Evolutionary conservation across 2,113 vertebrate species (phyloP).

Genomic region (Prochilodus magdalenae): DNA sequence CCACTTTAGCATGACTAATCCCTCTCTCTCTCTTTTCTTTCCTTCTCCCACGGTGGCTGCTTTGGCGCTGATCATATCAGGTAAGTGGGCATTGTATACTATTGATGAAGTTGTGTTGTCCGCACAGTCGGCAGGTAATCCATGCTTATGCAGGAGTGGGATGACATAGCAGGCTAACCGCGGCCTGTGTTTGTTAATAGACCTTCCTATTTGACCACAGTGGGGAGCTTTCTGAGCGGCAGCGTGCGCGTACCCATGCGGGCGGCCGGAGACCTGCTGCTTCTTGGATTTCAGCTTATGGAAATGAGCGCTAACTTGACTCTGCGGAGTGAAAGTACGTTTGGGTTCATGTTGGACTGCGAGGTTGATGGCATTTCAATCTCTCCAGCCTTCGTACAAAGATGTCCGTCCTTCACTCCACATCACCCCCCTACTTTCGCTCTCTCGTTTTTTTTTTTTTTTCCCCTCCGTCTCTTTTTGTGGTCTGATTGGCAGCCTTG

Average conservation of each 20-base stretch:
- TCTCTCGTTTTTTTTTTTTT: slow-evolving; percentile 9
- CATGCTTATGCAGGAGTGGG: too few species aligned
- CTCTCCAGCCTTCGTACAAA: slow-evolving; percentile 58
- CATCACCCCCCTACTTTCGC: slow-evolving; percentile 23
- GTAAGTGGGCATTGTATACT: background rate
- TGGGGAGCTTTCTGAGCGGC: background rate
- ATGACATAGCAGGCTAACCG: too few species aligned
- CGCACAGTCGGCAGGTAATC: too few species aligned
- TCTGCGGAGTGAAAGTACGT: slow-evolving; percentile 5
- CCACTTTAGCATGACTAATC: background rate
- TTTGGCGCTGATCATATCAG: background rate
- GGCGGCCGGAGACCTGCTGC: background rate
- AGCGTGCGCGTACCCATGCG: background rate
- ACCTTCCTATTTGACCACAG: background rate
- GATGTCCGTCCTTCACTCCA: slow-evolving; percentile 54
- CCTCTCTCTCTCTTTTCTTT: background rate
- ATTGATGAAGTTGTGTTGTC: background rate
- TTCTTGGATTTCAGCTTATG: slow-evolving; percentile 26
- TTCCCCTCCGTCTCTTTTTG: background rate
- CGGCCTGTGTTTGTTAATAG: too few species aligned
- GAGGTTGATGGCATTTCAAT: slow-evolving; percentile 49
- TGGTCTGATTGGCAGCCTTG: slow-evolving; percentile 54
- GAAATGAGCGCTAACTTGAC: slow-evolving; percentile 39
- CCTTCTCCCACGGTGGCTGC: background rate
- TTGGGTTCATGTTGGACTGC: background rate